Evolutionary conservation across 2,888 invertebrate species (phyloP).

Genomic region (Gymnosoma rotundatum): DNA sequence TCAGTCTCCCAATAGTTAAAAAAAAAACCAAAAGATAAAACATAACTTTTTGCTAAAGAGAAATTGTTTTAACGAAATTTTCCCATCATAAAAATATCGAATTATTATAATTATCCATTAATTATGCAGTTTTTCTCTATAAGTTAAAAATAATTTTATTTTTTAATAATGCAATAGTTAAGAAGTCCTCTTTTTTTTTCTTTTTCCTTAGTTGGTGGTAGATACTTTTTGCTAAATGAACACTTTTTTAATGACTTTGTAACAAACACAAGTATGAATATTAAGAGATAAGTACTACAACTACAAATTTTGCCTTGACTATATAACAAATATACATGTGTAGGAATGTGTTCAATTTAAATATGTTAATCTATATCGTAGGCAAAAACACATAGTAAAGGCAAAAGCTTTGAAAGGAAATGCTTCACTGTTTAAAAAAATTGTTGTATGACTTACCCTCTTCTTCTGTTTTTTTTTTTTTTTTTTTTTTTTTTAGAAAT

Average conservation of each 20-base stretch:
- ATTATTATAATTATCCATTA: background rate
- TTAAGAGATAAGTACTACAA: slow-evolving; percentile 22
- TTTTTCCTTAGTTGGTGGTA: background rate
- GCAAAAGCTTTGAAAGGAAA: slow-evolving; percentile 29
- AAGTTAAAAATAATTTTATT: slow-evolving; percentile 9
- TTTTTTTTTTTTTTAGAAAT: background rate
- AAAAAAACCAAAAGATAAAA: no score
- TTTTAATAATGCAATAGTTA: background rate
- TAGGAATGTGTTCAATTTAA: slow-evolving; percentile 17
- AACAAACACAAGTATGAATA: slow-evolving; percentile 36
- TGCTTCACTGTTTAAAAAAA: slow-evolving; percentile 16
- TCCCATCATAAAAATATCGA: no score
- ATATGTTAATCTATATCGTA: slow-evolving; percentile 54
- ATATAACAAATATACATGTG: background rate
- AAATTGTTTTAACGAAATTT: no score
- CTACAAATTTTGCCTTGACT: slow-evolving; percentile 47
- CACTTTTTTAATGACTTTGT: slow-evolving; percentile 65
- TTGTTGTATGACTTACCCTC: slow-evolving; percentile 6
- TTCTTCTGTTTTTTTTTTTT: background rate
- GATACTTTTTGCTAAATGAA: slow-evolving; percentile 48
- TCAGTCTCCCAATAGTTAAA: no score
- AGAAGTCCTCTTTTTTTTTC: background rate
- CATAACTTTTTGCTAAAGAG: no score
- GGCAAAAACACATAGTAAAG: slow-evolving; percentile 11
- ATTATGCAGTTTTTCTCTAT: no score